Percentiles rank a stretch among this genome's conserved stretches.
Conservation (phyloP, 2,113 vertebrate species). For the Pangasianodon gigas region DNA sequence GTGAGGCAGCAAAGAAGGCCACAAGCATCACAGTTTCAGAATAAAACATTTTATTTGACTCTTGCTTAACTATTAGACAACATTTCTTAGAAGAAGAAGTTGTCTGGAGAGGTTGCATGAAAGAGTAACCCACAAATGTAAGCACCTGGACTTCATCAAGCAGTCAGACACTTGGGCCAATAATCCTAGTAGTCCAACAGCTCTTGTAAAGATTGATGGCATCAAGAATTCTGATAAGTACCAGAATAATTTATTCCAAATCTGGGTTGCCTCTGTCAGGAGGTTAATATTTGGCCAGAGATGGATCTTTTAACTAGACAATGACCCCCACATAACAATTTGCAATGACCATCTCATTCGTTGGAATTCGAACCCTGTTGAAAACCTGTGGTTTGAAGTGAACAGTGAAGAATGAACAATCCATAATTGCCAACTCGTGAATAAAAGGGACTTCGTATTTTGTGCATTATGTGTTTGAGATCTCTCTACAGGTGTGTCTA, state of each 20-base stretch:
- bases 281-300: neutral
- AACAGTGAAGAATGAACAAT: neutral
- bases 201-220: neutral
- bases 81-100: too few species aligned
- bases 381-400: neutral
- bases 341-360: neutral
- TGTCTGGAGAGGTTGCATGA: neutral
- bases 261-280: neutral
- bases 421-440: neutral
- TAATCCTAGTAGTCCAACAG: neutral
- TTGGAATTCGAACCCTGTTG: neutral
- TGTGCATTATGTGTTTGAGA: neutral
- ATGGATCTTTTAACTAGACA: neutral
- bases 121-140: neutral
- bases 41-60: neutral
- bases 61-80: neutral
- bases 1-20: neutral
- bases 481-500: neutral
- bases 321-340: neutral
- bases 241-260: neutral
- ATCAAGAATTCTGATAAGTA: neutral
- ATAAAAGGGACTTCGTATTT: neutral
- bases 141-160: neutral
- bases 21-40: neutral
- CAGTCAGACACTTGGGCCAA: neutral